A percentile compares a stretch with the other conserved stretches of the same genome.
phyloP scores from a whole-genome alignment of 1,140 invertebrate species.

The Drosophila murphyi region DNA sequence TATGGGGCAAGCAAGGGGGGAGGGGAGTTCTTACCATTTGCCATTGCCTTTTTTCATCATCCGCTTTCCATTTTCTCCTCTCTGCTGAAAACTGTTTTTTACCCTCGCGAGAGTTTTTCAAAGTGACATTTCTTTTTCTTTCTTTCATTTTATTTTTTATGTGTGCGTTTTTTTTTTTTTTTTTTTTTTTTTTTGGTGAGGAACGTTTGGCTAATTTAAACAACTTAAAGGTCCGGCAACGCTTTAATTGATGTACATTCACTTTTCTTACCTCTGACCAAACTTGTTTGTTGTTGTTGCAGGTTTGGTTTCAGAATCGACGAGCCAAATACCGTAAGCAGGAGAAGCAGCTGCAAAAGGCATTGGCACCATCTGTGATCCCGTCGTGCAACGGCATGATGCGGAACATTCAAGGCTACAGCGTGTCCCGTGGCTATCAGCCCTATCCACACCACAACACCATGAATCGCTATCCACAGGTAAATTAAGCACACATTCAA shows the following conservation, averaged over 20 bases:
- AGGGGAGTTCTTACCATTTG: slow-evolving; percentile 6
- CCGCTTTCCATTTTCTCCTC: slow-evolving; percentile 34
- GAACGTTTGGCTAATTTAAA: slow-evolving; percentile 31
- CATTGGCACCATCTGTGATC: slow-evolving; percentile 94
- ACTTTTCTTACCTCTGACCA: neutral
- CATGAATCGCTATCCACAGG: slow-evolving; percentile 97
- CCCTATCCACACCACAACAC: slow-evolving; percentile 96
- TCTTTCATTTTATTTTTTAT: neutral
- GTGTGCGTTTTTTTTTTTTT: neutral
- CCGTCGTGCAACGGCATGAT: slow-evolving; percentile 97
- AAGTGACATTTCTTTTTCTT: slow-evolving; percentile 30
- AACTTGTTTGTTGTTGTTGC: slow-evolving; percentile 23
- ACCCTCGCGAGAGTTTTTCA: slow-evolving; percentile 26
- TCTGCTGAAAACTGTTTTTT: neutral
- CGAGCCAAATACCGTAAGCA: slow-evolving; percentile 99
- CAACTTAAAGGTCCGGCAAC: slow-evolving; percentile 48
- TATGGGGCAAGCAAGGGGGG: neutral
- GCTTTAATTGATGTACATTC: slow-evolving; percentile 39
- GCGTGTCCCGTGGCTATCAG: slow-evolving; percentile 92
- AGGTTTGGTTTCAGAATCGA: slow-evolving; percentile 96
- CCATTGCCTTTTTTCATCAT: slow-evolving; percentile 38
- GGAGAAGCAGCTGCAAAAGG: slow-evolving; percentile 98
- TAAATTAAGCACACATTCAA: slow-evolving; percentile 73
- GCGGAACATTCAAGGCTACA: slow-evolving; percentile 98
- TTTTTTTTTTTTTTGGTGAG: neutral